Conservation (phyloP, 2,888 invertebrate genomes). For the Catocala nupta region DNA sequence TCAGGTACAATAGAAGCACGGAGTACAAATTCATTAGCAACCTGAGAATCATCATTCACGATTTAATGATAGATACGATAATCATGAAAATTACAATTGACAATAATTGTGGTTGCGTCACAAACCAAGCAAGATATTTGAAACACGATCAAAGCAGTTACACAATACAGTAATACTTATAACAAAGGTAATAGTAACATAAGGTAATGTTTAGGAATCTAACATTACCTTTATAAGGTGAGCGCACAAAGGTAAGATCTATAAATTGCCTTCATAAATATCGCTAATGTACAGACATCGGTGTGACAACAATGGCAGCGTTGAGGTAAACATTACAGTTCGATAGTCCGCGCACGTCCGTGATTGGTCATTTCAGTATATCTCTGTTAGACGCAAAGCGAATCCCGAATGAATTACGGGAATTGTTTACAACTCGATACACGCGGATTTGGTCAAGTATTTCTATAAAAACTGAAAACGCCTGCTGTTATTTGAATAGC, state of each 20-base stretch:
- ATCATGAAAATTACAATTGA: too few relatives aligned
- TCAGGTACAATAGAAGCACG: too few relatives aligned
- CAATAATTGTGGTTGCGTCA: too few relatives aligned
- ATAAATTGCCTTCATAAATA: slow-evolving; percentile 44
- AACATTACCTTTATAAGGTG: slow-evolving; percentile 30
- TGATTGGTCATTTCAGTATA: slow-evolving; percentile 86
- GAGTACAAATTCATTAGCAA: too few relatives aligned
- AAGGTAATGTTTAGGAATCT: slow-evolving; percentile 16
- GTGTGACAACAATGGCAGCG: slow-evolving; percentile 61
- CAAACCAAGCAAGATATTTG: too few relatives aligned
- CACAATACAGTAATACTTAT: background rate
- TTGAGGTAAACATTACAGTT: slow-evolving; percentile 68
- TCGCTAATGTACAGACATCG: slow-evolving; percentile 45
- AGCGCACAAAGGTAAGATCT: slow-evolving; percentile 22
- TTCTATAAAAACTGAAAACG: slow-evolving; percentile 56
- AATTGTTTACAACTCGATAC: slow-evolving; percentile 75
- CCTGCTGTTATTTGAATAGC: slow-evolving; percentile 53
- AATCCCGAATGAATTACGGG: slow-evolving; percentile 79
- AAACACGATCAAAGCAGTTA: background rate
- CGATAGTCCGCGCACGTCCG: slow-evolving; percentile 74
- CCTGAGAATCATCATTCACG: too few relatives aligned
- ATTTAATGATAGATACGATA: too few relatives aligned
- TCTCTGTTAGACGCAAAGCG: slow-evolving; percentile 77
- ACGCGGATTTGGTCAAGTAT: slow-evolving; percentile 59
- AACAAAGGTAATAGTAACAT: slow-evolving; percentile 14